phyloP scores from a whole-genome alignment of 2,888 invertebrate genomes.

The Deroplatys truncata region DNA sequence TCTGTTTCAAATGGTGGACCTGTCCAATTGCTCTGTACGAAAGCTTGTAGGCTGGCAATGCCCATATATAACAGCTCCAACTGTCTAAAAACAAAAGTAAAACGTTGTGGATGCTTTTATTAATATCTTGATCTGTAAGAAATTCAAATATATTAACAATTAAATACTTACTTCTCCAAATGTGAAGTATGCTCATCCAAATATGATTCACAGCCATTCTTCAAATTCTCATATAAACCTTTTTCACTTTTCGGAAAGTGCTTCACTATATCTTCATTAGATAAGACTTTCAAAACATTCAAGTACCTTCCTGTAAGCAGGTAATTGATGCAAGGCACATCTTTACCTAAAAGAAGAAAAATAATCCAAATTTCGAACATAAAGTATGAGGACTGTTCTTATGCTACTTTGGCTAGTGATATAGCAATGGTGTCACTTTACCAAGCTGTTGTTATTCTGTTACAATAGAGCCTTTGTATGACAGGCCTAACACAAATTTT shows the following conservation, averaged over 20 bases:
- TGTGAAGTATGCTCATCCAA: background rate
- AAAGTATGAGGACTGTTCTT: too few species aligned
- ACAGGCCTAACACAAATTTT: too few species aligned
- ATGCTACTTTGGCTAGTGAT: too few species aligned
- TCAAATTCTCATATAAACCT: background rate
- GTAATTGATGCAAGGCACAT: background rate
- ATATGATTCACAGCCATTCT: background rate
- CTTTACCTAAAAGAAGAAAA: background rate
- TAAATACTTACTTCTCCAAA: background rate
- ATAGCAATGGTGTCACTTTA: too few species aligned
- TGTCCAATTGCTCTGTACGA: constrained; percentile 79
- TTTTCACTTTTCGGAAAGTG: background rate
- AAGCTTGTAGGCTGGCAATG: constrained; percentile 40
- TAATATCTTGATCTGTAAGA: background rate
- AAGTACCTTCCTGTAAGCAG: background rate
- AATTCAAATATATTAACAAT: background rate
- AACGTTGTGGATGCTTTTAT: background rate
- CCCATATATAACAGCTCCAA: constrained; percentile 20
- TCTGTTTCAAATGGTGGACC: constrained; percentile 53
- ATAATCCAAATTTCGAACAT: too few species aligned
- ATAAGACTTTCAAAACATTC: background rate
- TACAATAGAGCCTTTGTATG: too few species aligned
- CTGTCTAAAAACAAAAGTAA: constrained; percentile 3
- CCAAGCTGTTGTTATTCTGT: too few species aligned
- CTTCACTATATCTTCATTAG: background rate